These are phyloP conservation scores for Elaphurus davidianus DNA, from an alignment of 2,113 vertebrate genomes.

Conservation along the genomic window DNA sequence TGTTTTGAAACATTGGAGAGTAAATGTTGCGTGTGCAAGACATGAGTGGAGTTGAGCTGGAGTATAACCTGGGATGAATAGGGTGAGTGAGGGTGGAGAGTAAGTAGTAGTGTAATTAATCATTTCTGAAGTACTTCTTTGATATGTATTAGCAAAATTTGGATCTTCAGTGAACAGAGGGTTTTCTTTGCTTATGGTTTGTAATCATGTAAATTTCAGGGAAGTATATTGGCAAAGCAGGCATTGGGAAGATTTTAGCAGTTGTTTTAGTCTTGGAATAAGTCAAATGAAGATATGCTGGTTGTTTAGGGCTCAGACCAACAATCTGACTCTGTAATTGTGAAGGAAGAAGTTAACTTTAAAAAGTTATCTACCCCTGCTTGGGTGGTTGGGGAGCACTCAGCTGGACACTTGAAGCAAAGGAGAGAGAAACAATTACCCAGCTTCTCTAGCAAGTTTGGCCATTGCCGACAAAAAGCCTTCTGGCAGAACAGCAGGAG, in stretches of 20 bases:
- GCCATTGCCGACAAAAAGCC: not conserved
- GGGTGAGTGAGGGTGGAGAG: not conserved
- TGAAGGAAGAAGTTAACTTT: not conserved
- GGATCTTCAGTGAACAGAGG: not conserved
- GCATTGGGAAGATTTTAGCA: not conserved
- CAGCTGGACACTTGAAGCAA: not conserved
- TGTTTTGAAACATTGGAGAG: not conserved
- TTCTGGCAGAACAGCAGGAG: not conserved
- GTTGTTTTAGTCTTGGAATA: not conserved
- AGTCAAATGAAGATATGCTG: not conserved
- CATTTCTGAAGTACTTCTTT: not conserved
- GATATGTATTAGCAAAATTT: not conserved
- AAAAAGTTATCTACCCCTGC: not conserved
- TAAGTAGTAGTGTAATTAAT: not conserved
- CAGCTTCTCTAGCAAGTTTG: not conserved
- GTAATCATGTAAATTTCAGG: not conserved
- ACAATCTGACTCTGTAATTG: not conserved
- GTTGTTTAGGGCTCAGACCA: not conserved
- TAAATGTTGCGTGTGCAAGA: not conserved
- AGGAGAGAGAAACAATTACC: not conserved
- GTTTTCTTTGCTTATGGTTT: not conserved
- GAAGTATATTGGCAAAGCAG: not conserved
- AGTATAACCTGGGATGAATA: not conserved
- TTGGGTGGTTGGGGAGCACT: not conserved
- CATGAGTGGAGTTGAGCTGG: not conserved